Base-by-base conservation (phyloP, 2,797 vertebrate species). In the Myotis vivesi region DNA sequence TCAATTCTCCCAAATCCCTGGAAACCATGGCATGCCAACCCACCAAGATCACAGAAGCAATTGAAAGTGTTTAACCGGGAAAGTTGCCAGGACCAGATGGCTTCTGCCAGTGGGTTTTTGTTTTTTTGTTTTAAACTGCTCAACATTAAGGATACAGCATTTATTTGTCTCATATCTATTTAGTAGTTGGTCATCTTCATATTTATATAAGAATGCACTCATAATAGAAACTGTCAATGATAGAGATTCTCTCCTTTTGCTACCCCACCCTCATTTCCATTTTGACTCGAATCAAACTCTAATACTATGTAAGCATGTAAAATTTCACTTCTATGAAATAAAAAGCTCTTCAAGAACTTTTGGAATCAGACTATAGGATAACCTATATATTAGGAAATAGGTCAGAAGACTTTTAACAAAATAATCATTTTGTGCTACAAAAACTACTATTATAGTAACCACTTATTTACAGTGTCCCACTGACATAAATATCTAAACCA, bases 21-120 rank as follows among this genome's bases (percentile, higher is more conserved):
- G 96, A 96, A 96, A 97, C 96, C 92, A 68, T 94, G 88, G 93
- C 90, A 97, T 36, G 64, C 92, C 96, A 96, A 57, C 97, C 86
- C 89, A 97, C 97, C 94, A 94, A 96, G 95, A 94, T 97, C 97
- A 97, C 68, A 96, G 95, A 97, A 95, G 96, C 97, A 94, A 96
- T 97, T 97, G 96, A 95, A 97, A 97, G 92, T 95, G 87, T 94
- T 97, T 97, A 97, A 94, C 95, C 3, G 92, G 98, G 96, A 98
- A 97, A 95, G 87, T 19, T 97, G 97, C 97, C 97, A 97, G 64
- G 79, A 87, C 12, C 71, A 94, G 94, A 97, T 96, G 96, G 94
- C 82, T 97, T 95, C 79, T 97, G 69, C 87, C 94, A 96, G 96
- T 96, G 92, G 93, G 94, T 80, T 96, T 97, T 96, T 97, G 96